Percentiles rank a stretch among this genome's conserved stretches.
Evolutionary conservation across 2,113 vertebrate species (phyloP).

Genomic region (Tragelaphus scriptus): DNA sequence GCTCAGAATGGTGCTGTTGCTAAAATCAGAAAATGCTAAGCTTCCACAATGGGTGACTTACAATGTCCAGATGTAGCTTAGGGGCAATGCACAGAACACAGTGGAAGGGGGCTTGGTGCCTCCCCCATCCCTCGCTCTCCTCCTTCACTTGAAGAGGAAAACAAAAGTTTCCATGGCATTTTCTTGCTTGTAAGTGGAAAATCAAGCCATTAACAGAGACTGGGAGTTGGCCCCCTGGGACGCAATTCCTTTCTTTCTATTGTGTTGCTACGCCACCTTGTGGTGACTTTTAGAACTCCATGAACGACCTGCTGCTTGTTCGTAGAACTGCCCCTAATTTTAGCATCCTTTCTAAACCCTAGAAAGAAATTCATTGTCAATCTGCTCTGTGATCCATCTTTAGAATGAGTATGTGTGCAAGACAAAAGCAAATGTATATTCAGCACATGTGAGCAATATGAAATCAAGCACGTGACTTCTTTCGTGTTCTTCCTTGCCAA

Average conservation of each 20-base stretch:
- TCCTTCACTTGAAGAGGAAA: conserved; percentile 38
- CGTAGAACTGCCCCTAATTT: background rate
- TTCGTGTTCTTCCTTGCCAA: background rate
- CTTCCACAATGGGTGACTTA: conserved; percentile 56
- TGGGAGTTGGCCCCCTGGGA: background rate
- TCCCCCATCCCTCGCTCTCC: background rate
- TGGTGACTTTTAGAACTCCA: conserved; percentile 63
- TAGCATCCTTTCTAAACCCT: background rate
- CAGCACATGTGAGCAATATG: background rate
- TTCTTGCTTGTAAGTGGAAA: conserved; percentile 44
- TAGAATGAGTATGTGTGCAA: background rate
- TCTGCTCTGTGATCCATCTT: background rate
- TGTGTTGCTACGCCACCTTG: conserved; percentile 81
- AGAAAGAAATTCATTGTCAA: conserved; percentile 25
- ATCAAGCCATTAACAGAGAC: conserved; percentile 42
- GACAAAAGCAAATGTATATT: background rate
- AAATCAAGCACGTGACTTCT: background rate
- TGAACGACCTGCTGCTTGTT: background rate
- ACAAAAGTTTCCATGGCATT: conserved; percentile 68
- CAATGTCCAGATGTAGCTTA: conserved; percentile 23
- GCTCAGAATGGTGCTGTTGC: conserved; percentile 12
- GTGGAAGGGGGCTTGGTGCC: background rate
- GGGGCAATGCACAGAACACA: background rate
- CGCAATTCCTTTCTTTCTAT: conserved; percentile 35
- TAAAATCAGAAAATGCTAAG: conserved; percentile 44